Conservation (phyloP, 2,888 invertebrate species). For the Polydrusus cervinus region DNA sequence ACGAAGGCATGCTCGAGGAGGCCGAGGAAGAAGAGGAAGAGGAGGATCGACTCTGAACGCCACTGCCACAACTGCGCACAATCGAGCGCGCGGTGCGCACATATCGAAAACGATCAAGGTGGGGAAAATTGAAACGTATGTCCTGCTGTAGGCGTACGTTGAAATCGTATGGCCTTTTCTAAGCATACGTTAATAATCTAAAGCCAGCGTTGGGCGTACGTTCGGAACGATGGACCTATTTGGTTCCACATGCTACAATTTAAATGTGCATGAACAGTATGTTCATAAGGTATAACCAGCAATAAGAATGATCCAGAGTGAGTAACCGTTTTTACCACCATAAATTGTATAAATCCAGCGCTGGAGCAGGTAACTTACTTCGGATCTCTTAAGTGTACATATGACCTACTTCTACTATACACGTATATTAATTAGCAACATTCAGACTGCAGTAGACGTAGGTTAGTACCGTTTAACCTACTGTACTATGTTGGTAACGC, state of each 20-base stretch:
- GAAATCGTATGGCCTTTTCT: not conserved
- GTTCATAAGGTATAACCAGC: no score
- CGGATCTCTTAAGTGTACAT: no score
- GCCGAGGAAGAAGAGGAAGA: slow-evolving; percentile 88
- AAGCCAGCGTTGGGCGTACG: not conserved
- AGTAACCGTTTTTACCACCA: no score
- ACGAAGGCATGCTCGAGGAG: slow-evolving; percentile 89
- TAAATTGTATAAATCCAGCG: no score
- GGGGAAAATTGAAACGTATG: slow-evolving; percentile 11
- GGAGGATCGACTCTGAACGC: slow-evolving; percentile 75
- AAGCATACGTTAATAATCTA: not conserved
- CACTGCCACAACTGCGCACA: slow-evolving; percentile 61
- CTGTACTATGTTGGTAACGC: not conserved
- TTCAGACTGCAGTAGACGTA: no score
- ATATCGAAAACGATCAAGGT: slow-evolving; percentile 39
- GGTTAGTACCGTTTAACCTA: not conserved
- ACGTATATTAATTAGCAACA: no score
- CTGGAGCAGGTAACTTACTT: no score
- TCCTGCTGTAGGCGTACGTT: not conserved
- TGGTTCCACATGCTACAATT: no score
- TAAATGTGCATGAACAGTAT: no score
- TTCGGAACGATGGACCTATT: no score
- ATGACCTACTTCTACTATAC: no score
- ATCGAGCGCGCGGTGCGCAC: slow-evolving; percentile 54
- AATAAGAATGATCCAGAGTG: no score